Evolutionary conservation across 2,113 vertebrate genomes (phyloP).

Genomic region (Falco punctatus): DNA sequence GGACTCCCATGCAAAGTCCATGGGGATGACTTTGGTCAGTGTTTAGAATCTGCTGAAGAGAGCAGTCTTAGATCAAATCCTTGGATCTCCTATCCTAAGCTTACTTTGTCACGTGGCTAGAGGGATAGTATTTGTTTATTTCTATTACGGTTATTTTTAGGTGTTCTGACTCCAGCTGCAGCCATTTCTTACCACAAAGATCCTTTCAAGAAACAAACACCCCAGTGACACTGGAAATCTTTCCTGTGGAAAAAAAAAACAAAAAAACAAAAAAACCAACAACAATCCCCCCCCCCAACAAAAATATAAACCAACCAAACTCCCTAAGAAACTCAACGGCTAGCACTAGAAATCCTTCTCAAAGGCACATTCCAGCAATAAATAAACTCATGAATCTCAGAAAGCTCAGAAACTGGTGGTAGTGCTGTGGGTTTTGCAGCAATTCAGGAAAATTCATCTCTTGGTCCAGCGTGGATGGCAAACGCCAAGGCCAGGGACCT

Average conservation of each 20-base stretch:
- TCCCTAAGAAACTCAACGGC: not conserved
- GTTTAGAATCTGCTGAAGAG: not conserved
- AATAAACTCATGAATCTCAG: not conserved
- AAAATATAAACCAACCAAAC: too few relatives aligned
- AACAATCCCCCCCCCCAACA: too few relatives aligned
- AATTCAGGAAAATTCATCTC: not conserved
- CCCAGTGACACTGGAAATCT: not conserved
- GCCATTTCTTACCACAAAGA: not conserved
- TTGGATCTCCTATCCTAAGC: not conserved
- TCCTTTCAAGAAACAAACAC: not conserved
- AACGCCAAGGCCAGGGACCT: not conserved
- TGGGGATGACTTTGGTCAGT: not conserved
- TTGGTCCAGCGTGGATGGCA: accelerated
- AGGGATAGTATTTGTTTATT: not conserved
- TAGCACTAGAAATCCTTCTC: not conserved
- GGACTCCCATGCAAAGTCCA: not conserved
- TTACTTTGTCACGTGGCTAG: not conserved
- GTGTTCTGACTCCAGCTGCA: not conserved
- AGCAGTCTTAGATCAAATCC: not conserved
- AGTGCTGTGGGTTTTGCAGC: not conserved
- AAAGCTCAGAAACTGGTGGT: not conserved
- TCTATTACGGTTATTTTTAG: conserved; percentile 20
- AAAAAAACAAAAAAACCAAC: too few relatives aligned
- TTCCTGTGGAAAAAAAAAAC: accelerated
- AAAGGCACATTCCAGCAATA: not conserved